Conservation (phyloP, 1,140 invertebrate species). For the Lepidurus packardi region DNA sequence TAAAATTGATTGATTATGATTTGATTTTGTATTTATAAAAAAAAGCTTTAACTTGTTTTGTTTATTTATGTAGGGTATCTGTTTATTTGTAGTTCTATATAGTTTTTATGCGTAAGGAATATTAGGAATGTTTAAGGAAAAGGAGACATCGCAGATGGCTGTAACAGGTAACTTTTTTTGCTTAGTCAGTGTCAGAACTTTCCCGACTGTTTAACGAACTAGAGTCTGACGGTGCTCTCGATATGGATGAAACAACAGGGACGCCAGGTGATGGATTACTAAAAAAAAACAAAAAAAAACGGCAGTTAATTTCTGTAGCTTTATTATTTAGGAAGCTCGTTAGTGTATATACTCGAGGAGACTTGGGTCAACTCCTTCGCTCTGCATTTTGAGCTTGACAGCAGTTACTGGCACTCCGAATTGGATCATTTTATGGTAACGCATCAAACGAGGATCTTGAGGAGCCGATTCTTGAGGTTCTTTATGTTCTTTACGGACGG, state of each 20-base stretch:
- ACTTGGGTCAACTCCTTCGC: slow-evolving; percentile 71
- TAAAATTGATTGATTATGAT: too few species aligned
- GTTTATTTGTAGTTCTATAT: too few species aligned
- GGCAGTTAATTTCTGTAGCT: background rate
- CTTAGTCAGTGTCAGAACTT: background rate
- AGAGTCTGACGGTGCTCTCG: background rate
- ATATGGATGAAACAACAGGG: background rate
- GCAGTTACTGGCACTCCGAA: slow-evolving; percentile 72
- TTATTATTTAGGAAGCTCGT: background rate
- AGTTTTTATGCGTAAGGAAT: too few species aligned
- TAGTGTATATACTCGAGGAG: slow-evolving; percentile 48
- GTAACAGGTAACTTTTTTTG: too few species aligned
- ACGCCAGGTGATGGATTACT: slow-evolving; percentile 18
- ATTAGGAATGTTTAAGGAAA: too few species aligned
- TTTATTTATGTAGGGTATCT: too few species aligned
- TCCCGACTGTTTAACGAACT: background rate
- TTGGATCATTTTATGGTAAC: slow-evolving; percentile 82
- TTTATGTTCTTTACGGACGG: background rate
- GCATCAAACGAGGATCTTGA: slow-evolving; percentile 60
- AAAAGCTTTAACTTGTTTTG: too few species aligned
- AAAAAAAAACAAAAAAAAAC: too few species aligned
- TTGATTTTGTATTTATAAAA: too few species aligned
- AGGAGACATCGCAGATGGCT: too few species aligned
- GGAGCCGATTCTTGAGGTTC: background rate
- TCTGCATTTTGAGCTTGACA: slow-evolving; percentile 72